These are phyloP conservation scores for Acromyrmex echinatior DNA, from an alignment of 1,140 invertebrate genomes.

Conservation along the genomic window DNA sequence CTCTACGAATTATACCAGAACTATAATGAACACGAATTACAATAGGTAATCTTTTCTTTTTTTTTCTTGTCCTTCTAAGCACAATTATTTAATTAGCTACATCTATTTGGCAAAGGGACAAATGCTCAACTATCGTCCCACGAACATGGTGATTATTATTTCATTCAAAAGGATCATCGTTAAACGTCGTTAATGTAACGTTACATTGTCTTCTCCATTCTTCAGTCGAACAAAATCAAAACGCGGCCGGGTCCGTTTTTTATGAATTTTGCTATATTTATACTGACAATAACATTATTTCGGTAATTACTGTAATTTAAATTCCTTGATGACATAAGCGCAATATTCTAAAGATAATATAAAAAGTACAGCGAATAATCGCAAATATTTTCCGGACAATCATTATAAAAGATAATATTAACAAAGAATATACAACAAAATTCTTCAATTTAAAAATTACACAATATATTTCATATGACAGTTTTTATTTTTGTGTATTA, in stretches of 20 bases:
- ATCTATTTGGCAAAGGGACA: constrained; percentile 54
- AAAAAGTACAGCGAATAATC: neutral
- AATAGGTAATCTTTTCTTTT: constrained; percentile 61
- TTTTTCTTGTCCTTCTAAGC: constrained; percentile 25
- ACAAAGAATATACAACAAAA: neutral
- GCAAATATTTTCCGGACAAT: neutral
- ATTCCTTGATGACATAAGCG: neutral
- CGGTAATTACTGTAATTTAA: constrained; percentile 34
- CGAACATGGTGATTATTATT: constrained; percentile 43
- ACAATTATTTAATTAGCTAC: constrained; percentile 15
- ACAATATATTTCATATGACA: neutral
- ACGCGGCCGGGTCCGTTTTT: neutral
- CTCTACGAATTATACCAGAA: constrained; percentile 57
- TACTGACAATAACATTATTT: constrained; percentile 47
- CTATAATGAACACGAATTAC: constrained; percentile 69
- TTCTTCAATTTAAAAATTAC: neutral
- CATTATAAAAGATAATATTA: neutral
- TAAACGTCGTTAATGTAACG: constrained; percentile 40
- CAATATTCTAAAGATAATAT: neutral
- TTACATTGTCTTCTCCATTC: constrained; percentile 25
- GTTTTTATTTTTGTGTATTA: neutral
- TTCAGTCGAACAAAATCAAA: constrained; percentile 29
- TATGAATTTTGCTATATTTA: constrained; percentile 55
- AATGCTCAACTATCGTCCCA: constrained; percentile 3
- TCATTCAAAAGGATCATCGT: constrained; percentile 53